A percentile compares a stretch with the other conserved stretches of the same genome.
Conservation (phyloP, 2,888 invertebrate genomes). For the Oscheius onirici region DNA sequence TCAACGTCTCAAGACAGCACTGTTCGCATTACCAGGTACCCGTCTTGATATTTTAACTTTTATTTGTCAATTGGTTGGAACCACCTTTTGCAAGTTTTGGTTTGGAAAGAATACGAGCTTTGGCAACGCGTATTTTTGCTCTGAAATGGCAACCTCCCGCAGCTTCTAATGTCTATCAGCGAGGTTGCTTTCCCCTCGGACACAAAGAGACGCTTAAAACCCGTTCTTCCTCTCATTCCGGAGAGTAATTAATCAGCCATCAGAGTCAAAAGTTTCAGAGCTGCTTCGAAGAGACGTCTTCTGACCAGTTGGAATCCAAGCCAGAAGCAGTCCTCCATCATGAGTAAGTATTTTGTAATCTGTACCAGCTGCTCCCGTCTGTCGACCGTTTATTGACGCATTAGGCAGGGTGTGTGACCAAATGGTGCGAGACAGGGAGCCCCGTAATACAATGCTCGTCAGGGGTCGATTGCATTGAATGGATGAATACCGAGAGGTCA, state of each 20-base stretch:
- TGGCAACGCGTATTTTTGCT: too few species aligned
- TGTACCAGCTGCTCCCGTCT: background rate
- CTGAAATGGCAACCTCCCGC: too few species aligned
- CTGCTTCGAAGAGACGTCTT: background rate
- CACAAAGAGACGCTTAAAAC: slow-evolving; percentile 13
- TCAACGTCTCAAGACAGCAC: background rate
- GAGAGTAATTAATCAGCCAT: slow-evolving; percentile 10
- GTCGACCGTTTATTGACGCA: slow-evolving; percentile 26
- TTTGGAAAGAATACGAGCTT: too few species aligned
- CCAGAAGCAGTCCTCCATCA: slow-evolving; percentile 18
- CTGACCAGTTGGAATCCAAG: background rate
- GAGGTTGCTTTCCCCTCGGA: background rate
- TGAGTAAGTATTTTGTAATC: slow-evolving; percentile 11
- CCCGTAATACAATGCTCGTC: slow-evolving; percentile 28
- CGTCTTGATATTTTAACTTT: background rate
- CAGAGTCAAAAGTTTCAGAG: background rate
- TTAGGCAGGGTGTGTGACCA: background rate
- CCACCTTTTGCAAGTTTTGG: too few species aligned
- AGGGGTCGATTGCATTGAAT: slow-evolving; percentile 15
- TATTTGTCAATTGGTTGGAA: background rate
- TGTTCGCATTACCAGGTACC: slow-evolving; percentile 1
- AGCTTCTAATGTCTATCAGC: background rate
- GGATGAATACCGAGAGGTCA: background rate
- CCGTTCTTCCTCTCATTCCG: background rate
- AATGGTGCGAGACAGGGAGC: slow-evolving; percentile 4